These are phyloP conservation scores for Staurois parvus DNA, from an alignment of 2,797 vertebrate genomes.

Conservation along the genomic window DNA sequence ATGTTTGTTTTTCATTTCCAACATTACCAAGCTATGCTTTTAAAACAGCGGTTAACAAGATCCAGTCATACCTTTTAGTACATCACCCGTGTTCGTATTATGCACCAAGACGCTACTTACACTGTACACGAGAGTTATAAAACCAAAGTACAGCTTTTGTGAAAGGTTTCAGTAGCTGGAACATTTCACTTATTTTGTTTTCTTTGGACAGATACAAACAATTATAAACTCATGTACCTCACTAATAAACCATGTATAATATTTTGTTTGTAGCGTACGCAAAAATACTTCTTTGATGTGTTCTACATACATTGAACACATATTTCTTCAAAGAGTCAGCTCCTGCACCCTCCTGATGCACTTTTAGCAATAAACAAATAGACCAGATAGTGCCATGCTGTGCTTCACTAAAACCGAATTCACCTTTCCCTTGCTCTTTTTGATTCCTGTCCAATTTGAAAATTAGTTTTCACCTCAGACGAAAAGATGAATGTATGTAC, in stretches of 20 bases:
- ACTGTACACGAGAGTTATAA: background rate
- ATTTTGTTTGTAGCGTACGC: slow-evolving; percentile 26
- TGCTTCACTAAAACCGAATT: slow-evolving; percentile 2
- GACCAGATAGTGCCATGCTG: slow-evolving; percentile 36
- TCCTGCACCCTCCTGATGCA: slow-evolving; percentile 43
- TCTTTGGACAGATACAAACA: slow-evolving; percentile 18
- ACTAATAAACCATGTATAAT: slow-evolving; percentile 27
- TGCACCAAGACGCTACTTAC: no score
- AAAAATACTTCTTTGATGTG: slow-evolving; percentile 47
- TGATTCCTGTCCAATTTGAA: slow-evolving; percentile 15
- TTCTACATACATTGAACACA: slow-evolving; percentile 42
- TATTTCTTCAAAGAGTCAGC: slow-evolving; percentile 50
- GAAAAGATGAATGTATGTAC: background rate
- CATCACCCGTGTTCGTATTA: no score
- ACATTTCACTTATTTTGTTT: slow-evolving; percentile 18
- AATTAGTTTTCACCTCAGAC: background rate
- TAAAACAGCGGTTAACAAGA: no score
- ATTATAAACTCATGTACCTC: slow-evolving; percentile 27
- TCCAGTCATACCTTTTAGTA: no score
- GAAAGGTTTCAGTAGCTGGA: background rate
- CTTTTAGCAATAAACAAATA: slow-evolving; percentile 53
- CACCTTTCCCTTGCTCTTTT: slow-evolving; percentile 11
- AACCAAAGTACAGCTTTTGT: slow-evolving; percentile 16
- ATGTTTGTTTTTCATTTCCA: no score
- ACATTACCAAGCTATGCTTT: no score